Evolutionary conservation across 2,888 invertebrate genomes (phyloP).

Genomic region (Clitarchus hookeri): DNA sequence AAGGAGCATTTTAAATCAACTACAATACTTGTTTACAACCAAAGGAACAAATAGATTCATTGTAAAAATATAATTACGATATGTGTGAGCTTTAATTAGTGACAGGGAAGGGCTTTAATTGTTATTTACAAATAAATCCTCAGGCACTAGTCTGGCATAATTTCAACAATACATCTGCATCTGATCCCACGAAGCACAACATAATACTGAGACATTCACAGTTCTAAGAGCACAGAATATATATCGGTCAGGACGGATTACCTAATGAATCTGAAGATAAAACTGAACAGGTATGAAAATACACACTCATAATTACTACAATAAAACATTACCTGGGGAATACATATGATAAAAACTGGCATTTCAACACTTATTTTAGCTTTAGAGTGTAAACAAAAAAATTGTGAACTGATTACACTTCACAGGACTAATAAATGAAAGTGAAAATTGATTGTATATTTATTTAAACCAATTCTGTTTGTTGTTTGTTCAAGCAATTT

Average conservation of each 20-base stretch:
- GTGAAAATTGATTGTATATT: not conserved
- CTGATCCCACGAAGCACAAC: not conserved
- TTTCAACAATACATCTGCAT: not conserved
- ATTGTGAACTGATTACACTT: not conserved
- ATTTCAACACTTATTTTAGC: not conserved
- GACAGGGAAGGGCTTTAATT: not conserved
- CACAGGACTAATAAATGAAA: not conserved
- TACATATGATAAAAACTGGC: not conserved
- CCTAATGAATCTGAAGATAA: not conserved
- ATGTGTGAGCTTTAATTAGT: not conserved
- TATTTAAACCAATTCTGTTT: too few species aligned
- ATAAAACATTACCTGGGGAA: not conserved
- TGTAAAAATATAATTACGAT: not conserved
- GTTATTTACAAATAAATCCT: not conserved
- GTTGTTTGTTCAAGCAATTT: too few species aligned
- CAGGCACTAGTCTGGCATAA: constrained; percentile 11
- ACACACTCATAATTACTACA: not conserved
- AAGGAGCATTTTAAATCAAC: not conserved
- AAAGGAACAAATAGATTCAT: not conserved
- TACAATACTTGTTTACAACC: not conserved
- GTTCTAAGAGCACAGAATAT: not conserved
- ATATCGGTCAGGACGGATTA: not conserved
- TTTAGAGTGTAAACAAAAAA: too few species aligned
- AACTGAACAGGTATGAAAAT: not conserved
- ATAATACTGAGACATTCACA: not conserved